phyloP scores from a whole-genome alignment of 2,888 invertebrate genomes.

The Sphecodes monilicornis region DNA sequence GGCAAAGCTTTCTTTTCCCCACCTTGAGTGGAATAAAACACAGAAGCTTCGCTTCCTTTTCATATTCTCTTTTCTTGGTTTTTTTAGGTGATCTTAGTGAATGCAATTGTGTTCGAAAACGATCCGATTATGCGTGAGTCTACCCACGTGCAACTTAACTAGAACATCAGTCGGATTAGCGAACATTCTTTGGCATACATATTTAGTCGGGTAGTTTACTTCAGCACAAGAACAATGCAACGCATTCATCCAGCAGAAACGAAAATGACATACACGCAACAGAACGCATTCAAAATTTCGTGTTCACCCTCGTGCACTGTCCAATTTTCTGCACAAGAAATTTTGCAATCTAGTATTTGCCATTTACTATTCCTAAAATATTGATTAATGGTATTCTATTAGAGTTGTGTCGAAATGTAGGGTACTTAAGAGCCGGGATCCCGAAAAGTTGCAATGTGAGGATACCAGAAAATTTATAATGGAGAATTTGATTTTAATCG shows the following conservation, averaged over 20 bases:
- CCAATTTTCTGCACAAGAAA: background rate
- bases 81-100: background rate
- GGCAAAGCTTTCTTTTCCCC: background rate
- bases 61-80: background rate
- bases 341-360: background rate
- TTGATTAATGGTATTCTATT: background rate
- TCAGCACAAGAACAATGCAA: slow-evolving; percentile 27
- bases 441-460: too few species aligned
- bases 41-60: too few species aligned
- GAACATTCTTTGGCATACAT: slow-evolving; percentile 20
- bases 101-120: background rate
- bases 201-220: slow-evolving; percentile 17
- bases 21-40: slow-evolving; percentile 3
- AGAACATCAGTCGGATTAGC: slow-evolving; percentile 19
- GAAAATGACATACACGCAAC: background rate
- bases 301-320: background rate
- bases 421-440: too few species aligned
- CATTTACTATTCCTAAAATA: background rate
- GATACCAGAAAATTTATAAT: too few species aligned
- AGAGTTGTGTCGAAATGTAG: too few species aligned
- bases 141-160: slow-evolving; percentile 37
- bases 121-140: slow-evolving; percentile 4
- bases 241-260: slow-evolving; percentile 19
- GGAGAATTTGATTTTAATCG: too few species aligned
- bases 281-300: background rate